phyloP scores from a whole-genome alignment of 2,797 vertebrate genomes.

The Acestrorhynchus altus region DNA sequence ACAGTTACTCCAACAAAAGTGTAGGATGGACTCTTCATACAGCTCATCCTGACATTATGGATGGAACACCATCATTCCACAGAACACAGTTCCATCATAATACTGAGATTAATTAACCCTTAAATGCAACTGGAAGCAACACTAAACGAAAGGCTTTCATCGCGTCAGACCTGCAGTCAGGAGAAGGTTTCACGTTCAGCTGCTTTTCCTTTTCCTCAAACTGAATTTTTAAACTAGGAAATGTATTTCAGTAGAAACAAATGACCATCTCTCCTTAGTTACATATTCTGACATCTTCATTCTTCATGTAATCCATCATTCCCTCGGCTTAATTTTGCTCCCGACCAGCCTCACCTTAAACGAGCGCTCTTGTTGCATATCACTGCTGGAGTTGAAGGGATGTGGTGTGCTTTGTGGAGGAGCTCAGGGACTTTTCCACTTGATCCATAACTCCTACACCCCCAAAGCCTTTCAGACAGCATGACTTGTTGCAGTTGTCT shows the following conservation, averaged over 20 bases:
- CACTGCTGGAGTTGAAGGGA: not conserved
- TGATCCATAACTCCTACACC: not conserved
- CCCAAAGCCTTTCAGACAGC: not conserved
- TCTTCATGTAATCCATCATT: constrained; percentile 25
- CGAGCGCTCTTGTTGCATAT: not conserved
- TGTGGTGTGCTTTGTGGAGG: not conserved
- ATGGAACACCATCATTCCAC: too few relatives aligned
- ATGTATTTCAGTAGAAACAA: constrained; percentile 9
- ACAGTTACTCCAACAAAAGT: too few relatives aligned
- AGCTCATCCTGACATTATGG: too few relatives aligned
- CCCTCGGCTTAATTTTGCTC: constrained; percentile 9
- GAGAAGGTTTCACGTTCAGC: constrained; percentile 3
- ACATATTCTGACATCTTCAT: constrained; percentile 24
- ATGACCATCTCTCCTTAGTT: constrained; percentile 19
- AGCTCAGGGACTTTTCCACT: not conserved
- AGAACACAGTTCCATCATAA: too few relatives aligned
- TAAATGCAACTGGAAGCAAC: too few relatives aligned
- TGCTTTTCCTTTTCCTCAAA: not conserved
- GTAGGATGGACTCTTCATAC: too few relatives aligned
- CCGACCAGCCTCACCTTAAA: not conserved
- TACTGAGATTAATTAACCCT: too few relatives aligned
- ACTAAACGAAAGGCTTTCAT: too few relatives aligned
- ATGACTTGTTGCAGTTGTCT: not conserved
- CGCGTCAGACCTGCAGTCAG: not conserved
- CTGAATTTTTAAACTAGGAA: constrained; percentile 1